Evolutionary conservation across 2,797 vertebrate species (phyloP), one percentile per base, ranked within the genome.

Genomic region (Enteromius afrohamiltoni): DNA sequence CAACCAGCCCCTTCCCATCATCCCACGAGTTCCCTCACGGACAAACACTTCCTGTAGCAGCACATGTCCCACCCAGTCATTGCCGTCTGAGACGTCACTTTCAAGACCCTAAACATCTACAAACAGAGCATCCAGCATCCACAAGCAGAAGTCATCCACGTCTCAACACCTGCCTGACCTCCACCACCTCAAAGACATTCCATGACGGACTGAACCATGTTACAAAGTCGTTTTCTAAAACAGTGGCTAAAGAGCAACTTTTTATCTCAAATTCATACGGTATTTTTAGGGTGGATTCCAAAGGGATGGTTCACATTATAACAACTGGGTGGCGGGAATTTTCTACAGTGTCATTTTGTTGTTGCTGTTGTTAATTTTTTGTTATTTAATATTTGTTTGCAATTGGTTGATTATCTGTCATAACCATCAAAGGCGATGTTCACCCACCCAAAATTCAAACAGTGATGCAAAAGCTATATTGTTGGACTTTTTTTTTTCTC

Each of bases 331-430:
- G 34, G 79, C 89, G 90, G 91, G 91, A 89, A 88, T 91, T 90
- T 91, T 87, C 79, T 90, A 81, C 93, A 88, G 88, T 68, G 62
- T 77, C 62, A 88, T 76, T 89, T 93, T 94, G 92, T 90, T 91
- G 67, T 45, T 70, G 64, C 29, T 16, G 13, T 64, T 62, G 3
- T 64, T 29, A 6, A 13, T 40, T 40, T 26, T 21, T 21, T 13
- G 45, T 45, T 45, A 9, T 55, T 45, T 29, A 8, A 10, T 17
- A 58, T 53, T 76, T 76, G n/a, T 81, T 80, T 51, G 29, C 10
- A 55, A 51, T 79, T 68, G 40, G 77, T 86, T 58, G n/a, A 76
- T 45, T 49, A 53, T 23, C 62, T 62, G 62, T 64, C 26, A 31
- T 64, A 17, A 60, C 65, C 53, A 3, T 31, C 45, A 31, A 29